These are phyloP conservation scores for Penaeus indicus DNA, from an alignment of 1,140 invertebrate species.

Conservation along the genomic window DNA sequence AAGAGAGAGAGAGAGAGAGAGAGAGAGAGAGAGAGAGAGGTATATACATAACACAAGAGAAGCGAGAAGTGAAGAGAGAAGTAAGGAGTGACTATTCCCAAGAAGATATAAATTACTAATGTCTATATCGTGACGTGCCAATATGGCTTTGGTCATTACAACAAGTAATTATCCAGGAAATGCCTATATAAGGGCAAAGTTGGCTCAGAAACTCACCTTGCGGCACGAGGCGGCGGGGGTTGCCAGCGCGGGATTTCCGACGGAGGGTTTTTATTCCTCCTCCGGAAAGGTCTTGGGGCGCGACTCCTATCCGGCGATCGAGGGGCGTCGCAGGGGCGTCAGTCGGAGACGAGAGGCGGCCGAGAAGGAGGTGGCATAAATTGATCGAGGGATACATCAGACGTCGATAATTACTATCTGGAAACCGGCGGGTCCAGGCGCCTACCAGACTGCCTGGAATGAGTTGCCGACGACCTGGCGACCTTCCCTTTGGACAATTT, in stretches of 20 bases:
- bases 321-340: too few species aligned
- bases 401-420: constrained; percentile 43
- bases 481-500: not conserved
- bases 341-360: too few species aligned
- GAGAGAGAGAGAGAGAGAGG: not conserved
- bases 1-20: not conserved
- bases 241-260: not conserved
- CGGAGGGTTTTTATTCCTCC: not conserved
- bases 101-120: not conserved
- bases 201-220: constrained; percentile 39
- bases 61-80: not conserved
- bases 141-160: constrained; percentile 38
- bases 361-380: too few species aligned
- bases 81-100: not conserved
- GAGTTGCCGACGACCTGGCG: constrained; percentile 28
- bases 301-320: too few species aligned
- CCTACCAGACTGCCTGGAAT: constrained; percentile 56
- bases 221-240: constrained; percentile 2
- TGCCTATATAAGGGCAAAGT: constrained; percentile 59
- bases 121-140: not conserved
- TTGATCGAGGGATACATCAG: too few species aligned
- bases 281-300: not conserved
- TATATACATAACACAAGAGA: not conserved
- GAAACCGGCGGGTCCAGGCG: constrained; percentile 51
- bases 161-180: constrained; percentile 57